Percentiles rank a stretch among this genome's conserved stretches.
phyloP scores from a whole-genome alignment of 2,888 invertebrate genomes.

The Hyppa rectilinea region DNA sequence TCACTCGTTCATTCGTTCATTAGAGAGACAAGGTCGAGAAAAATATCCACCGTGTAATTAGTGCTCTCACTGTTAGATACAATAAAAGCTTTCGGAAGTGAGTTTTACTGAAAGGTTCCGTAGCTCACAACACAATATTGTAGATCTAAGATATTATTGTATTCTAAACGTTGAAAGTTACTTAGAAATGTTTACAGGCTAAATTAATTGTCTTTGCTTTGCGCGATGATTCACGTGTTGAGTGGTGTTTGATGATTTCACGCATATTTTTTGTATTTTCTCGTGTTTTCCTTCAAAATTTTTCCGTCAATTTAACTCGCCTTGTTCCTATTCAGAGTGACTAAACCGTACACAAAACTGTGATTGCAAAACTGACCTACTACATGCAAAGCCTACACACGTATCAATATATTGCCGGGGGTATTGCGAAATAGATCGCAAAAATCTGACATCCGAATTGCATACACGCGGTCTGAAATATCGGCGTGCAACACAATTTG shows the following conservation, averaged over 20 bases:
- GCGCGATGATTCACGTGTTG: neutral
- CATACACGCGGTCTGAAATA: constrained; percentile 48
- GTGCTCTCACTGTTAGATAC: constrained; percentile 43
- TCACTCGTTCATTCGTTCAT: constrained; percentile 64
- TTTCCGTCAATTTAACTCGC: neutral
- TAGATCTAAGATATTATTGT: constrained; percentile 17
- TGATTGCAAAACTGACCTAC: neutral
- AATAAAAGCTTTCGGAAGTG: constrained; percentile 50
- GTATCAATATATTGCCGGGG: constrained; percentile 17
- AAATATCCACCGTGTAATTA: constrained; percentile 60
- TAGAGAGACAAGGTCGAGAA: constrained; percentile 61
- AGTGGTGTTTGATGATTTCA: neutral
- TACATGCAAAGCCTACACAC: constrained; percentile 2
- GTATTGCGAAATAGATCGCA: constrained; percentile 51
- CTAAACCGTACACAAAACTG: neutral
- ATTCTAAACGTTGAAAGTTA: constrained; percentile 1
- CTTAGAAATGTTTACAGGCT: constrained; percentile 22
- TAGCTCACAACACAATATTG: constrained; percentile 16
- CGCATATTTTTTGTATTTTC: neutral
- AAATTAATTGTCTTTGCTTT: neutral
- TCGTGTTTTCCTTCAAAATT: neutral
- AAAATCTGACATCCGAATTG: constrained; percentile 54
- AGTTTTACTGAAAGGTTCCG: constrained; percentile 41
- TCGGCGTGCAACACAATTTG: constrained; percentile 53
- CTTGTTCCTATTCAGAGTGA: neutral